A percentile compares a stretch with the other conserved stretches of the same genome.
Conservation (phyloP, 2,888 invertebrate species). For the Lasioglossum calceatum region DNA sequence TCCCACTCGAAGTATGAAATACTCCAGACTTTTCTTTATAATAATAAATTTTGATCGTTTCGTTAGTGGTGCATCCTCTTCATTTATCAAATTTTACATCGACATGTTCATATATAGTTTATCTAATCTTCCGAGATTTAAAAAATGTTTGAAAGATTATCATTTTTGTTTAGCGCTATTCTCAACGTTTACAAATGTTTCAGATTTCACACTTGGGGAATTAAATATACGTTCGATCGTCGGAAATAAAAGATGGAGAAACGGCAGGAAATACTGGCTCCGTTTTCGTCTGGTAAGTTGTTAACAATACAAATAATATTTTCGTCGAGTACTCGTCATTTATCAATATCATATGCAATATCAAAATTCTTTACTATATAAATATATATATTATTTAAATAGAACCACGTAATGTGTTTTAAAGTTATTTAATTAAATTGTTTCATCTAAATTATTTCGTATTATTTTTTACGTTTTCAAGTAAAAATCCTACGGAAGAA, state of each 20-base stretch:
- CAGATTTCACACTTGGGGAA: slow-evolving; percentile 48
- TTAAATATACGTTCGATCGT: slow-evolving; percentile 39
- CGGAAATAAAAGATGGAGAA: slow-evolving; percentile 76
- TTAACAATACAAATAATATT: slow-evolving; percentile 39
- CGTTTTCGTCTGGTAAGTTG: slow-evolving; percentile 81
- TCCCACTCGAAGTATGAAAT: slow-evolving; percentile 56
- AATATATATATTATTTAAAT: slow-evolving; percentile 15
- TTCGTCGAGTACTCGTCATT: slow-evolving; percentile 41
- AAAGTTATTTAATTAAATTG: slow-evolving; percentile 13
- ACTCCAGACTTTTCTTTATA: slow-evolving; percentile 37
- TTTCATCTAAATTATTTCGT: slow-evolving; percentile 35
- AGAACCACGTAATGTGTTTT: slow-evolving; percentile 1
- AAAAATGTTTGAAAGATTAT: background rate
- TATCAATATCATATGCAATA: slow-evolving; percentile 37
- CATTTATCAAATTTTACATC: background rate
- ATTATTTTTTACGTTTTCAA: background rate
- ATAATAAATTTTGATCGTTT: background rate
- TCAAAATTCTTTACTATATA: slow-evolving; percentile 15
- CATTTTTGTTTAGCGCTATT: slow-evolving; percentile 18
- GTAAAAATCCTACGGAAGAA: background rate
- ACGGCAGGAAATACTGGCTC: slow-evolving; percentile 80
- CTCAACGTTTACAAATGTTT: slow-evolving; percentile 51
- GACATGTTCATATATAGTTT: background rate
- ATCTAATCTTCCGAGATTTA: background rate
- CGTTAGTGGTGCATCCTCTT: background rate